Evolutionary conservation across 2,113 vertebrate species (phyloP), one percentile per base, ranked within the genome.

Genomic region (Alces alces): DNA sequence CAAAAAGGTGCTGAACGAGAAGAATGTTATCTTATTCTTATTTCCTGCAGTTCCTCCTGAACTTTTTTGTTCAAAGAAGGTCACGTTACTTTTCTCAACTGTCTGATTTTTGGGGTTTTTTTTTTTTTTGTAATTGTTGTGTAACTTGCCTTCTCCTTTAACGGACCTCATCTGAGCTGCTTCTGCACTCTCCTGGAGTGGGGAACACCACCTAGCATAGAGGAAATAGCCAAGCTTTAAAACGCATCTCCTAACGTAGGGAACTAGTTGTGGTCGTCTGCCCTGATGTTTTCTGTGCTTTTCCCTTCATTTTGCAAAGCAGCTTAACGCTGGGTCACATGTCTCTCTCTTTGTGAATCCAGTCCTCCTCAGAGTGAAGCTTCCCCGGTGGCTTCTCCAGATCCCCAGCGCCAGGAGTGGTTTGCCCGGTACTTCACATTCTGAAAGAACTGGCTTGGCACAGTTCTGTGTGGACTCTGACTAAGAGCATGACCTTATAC

Each of bases 391-490:
- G 99, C 99, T 98, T 99, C 99, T 96, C 98, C 99, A 76, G 99
- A 99, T 88, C 98, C 99, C 57, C 99, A 99, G 87, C 99, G 99
- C 98, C 99, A 99, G 99, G 99, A 99, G 98, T 99, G 99, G 99
- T 99, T 99, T 97, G 99, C 99, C 98, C 99, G 99, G 73, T 99
- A 99, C 99, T 99, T 99, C 99, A 99, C 99, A 13, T 99, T 99
- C 99, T 99, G 99, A 99, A 98, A 97, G 98, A 98, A 95, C 2
- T 92, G 82, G 94, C 94, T 97, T 94, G 98, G 98, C 98, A 98
- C 98, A 97, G 98, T 95, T 96, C 98, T 98, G 39, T 60, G 97
- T 98, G 98, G 98, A 98, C 98, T 98, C 95, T 99, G 98, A 96
- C 97, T 98, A 98, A 99, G 98, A 99, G 99, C 99, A 99, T 99